Evolutionary conservation across 2,113 vertebrate species (phyloP).

Genomic region (Nothoprocta pentlandii): DNA sequence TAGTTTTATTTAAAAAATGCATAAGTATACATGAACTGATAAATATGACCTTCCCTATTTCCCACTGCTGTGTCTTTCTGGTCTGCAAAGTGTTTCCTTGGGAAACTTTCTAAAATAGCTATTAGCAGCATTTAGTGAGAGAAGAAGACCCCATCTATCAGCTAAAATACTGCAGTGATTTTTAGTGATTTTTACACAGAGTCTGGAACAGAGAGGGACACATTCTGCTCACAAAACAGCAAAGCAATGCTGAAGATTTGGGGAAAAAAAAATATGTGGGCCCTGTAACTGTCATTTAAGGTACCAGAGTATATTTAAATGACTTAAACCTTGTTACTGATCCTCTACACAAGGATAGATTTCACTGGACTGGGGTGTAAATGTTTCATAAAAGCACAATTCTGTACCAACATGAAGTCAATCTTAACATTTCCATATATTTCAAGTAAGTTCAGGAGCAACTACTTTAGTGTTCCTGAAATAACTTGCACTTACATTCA

Average conservation of each 20-base stretch:
- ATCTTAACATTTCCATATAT: not conserved
- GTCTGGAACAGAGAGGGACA: not conserved
- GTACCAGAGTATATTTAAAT: not conserved
- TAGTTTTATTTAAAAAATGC: not conserved
- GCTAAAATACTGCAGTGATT: not conserved
- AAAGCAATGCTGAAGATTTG: not conserved
- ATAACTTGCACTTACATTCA: conserved; percentile 2
- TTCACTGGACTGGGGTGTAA: not conserved
- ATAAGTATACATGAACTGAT: not conserved
- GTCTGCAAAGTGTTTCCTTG: not conserved
- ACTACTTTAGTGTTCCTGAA: not conserved
- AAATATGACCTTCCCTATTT: not conserved
- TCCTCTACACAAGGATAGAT: not conserved
- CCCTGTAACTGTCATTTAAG: not conserved
- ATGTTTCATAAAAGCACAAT: not conserved
- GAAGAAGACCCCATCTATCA: not conserved
- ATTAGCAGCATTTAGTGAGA: not conserved
- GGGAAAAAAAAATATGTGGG: not conserved
- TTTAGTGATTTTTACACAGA: not conserved
- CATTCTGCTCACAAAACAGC: not conserved
- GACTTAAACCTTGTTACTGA: not conserved
- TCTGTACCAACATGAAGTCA: not conserved
- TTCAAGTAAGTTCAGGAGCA: not conserved
- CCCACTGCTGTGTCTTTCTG: not conserved
- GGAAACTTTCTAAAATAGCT: not conserved